Evolutionary conservation across 2,888 invertebrate genomes (phyloP).

Genomic region (Stegophylla sp.): DNA sequence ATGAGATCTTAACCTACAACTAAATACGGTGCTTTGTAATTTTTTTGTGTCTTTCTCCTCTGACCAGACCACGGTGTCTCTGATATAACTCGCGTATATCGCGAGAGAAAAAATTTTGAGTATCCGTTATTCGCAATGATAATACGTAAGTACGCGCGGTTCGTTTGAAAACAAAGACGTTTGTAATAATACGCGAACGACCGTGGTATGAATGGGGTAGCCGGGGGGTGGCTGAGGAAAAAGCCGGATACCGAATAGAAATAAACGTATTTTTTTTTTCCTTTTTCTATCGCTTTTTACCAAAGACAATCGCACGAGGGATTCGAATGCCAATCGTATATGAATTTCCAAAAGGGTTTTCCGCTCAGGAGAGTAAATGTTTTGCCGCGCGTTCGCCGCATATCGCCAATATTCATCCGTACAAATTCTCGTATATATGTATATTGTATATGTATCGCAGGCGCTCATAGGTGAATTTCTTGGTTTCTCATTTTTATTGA

Average conservation of each 20-base stretch:
- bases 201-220: background rate
- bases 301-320: slow-evolving; percentile 33
- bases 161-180: background rate
- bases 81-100: no score
- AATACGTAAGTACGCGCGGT: no score
- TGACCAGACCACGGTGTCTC: no score
- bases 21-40: no score
- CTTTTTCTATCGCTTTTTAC: background rate
- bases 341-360: slow-evolving; percentile 6
- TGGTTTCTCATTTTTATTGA: slow-evolving; percentile 49
- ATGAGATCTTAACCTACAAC: no score
- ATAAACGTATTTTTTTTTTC: background rate
- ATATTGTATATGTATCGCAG: no score
- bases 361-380: slow-evolving; percentile 11
- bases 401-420: slow-evolving; percentile 36
- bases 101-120: no score
- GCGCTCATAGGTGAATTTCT: slow-evolving; percentile 26
- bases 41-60: no score
- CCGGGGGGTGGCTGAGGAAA: no score
- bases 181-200: background rate
- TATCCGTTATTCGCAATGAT: no score
- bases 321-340: slow-evolving; percentile 12
- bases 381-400: background rate
- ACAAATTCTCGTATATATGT: background rate
- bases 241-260: no score